A percentile compares a stretch with the other conserved stretches of the same genome.
Evolutionary conservation across 2,888 invertebrate genomes (phyloP).

Genomic region (Cepaea hortensis): DNA sequence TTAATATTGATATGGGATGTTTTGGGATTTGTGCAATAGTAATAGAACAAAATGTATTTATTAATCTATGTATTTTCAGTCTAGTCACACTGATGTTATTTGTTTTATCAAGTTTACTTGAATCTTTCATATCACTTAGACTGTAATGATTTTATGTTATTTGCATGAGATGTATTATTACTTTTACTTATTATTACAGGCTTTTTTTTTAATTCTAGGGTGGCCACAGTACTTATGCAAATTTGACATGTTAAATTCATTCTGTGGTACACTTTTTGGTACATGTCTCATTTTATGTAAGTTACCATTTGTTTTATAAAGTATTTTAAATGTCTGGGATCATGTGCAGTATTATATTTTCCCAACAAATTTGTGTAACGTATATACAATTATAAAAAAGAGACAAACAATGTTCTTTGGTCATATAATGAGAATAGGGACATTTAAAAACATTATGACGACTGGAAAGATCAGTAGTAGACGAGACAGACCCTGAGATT

Average conservation of each 20-base stretch:
- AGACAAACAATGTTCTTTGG: too few species aligned
- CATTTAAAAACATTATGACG: too few species aligned
- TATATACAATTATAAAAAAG: too few species aligned
- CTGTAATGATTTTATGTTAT: neutral
- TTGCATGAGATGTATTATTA: neutral
- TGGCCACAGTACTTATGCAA: slow-evolving; percentile 18
- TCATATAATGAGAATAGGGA: too few species aligned
- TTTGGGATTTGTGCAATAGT: slow-evolving; percentile 18
- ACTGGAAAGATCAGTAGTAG: too few species aligned
- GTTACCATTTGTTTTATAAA: too few species aligned
- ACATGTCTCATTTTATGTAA: too few species aligned
- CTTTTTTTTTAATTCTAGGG: neutral
- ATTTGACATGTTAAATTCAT: neutral
- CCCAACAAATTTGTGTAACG: too few species aligned
- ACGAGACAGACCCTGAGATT: too few species aligned
- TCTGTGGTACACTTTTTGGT: too few species aligned
- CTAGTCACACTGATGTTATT: slow-evolving; percentile 13
- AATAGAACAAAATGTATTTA: neutral
- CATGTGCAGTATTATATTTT: too few species aligned
- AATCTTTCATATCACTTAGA: slow-evolving; percentile 3
- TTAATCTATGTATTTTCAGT: neutral
- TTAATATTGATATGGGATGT: neutral
- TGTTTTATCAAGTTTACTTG: slow-evolving; percentile 6
- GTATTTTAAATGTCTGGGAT: too few species aligned
- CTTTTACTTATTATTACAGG: neutral